Evolutionary conservation across 92 coral and sea anemone genomes (phyloP), one percentile per base, ranked within the genome.

Genomic region (Pocillopora meandrina): DNA sequence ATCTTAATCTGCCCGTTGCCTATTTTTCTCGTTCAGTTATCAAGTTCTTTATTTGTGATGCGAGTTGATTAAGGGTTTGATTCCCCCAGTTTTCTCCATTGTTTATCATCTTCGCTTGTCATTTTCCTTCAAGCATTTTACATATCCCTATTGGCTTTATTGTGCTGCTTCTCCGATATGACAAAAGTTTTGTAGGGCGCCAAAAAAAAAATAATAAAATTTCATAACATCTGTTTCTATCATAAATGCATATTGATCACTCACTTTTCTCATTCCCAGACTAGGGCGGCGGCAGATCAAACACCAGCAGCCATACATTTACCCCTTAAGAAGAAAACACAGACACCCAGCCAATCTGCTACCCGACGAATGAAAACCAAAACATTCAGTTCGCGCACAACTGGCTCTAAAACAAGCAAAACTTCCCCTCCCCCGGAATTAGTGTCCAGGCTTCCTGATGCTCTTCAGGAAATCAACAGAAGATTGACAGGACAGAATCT

Each of bases 401-500:
- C 12, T 7, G 23, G 34, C 47, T 11, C 68, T 1, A 16, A 47
- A 34, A 16, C 2, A 35, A 59, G 68, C 58, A 61, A 62, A 35
- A 55, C 72, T 42, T 72, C 66, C n/a, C 72, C 63, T 12, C 83
- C 83, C 6, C 72, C 73, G 42, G 83, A 65, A 79, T 72, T 79
- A 52, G 72, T 79, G 59, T 79, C 73, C 42, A 79, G 83, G 49
- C 73, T 79, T 49, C 83, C 83, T 33, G 42, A 61, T 47, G 83
- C 83, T n/a, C 83, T 79, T 2, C 61, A 74, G 78, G 78, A 74
- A 74, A 74, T 74, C 36, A 74, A 74, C 78, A 60, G 78, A 74
- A 74, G 78, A 74, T 19, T 74, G 17, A 74, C 63, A 57, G 78
- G 78, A 74, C 78, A 74, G 78, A 74, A 79, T 72, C 20, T 76